Percentiles rank a stretch among this genome's conserved stretches.
Conservation (phyloP, 1,140 invertebrate species). For the Leptinotarsa defecta region DNA sequence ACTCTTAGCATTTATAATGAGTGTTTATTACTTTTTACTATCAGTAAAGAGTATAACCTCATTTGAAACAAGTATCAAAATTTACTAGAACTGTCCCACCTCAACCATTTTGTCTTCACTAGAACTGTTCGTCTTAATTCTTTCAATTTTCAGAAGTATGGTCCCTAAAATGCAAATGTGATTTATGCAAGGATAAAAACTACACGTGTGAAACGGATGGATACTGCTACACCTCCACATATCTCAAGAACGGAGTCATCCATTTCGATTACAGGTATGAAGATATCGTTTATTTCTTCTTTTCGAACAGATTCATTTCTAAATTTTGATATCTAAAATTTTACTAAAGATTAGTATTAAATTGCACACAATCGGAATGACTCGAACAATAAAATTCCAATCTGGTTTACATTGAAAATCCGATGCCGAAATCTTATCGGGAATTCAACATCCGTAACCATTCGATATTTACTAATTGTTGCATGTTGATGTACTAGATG, state of each 20-base stretch:
- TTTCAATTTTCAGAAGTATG: conserved; percentile 52
- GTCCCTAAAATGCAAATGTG: conserved; percentile 77
- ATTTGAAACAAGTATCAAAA: too few relatives aligned
- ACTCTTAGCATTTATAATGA: too few relatives aligned
- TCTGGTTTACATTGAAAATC: neutral
- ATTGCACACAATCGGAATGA: neutral
- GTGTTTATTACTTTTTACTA: too few relatives aligned
- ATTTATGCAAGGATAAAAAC: conserved; percentile 77
- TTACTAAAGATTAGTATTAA: neutral
- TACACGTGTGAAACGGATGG: conserved; percentile 86
- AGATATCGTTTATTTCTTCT: neutral
- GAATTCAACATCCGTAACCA: neutral
- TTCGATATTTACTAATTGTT: neutral
- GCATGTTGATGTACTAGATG: conserved; percentile 62
- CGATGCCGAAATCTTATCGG: too few relatives aligned
- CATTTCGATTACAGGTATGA: conserved; percentile 75
- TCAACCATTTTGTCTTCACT: too few relatives aligned
- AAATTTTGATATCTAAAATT: neutral
- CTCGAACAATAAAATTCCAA: conserved; percentile 17
- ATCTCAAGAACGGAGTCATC: conserved; percentile 64
- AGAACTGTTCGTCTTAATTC: neutral
- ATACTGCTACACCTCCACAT: conserved; percentile 81
- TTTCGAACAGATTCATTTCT: neutral
- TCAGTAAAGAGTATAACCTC: too few relatives aligned
- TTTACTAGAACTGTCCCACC: too few relatives aligned